Evolutionary conservation across 2,888 invertebrate genomes (phyloP).

Genomic region (Polyommatus iphigenia): DNA sequence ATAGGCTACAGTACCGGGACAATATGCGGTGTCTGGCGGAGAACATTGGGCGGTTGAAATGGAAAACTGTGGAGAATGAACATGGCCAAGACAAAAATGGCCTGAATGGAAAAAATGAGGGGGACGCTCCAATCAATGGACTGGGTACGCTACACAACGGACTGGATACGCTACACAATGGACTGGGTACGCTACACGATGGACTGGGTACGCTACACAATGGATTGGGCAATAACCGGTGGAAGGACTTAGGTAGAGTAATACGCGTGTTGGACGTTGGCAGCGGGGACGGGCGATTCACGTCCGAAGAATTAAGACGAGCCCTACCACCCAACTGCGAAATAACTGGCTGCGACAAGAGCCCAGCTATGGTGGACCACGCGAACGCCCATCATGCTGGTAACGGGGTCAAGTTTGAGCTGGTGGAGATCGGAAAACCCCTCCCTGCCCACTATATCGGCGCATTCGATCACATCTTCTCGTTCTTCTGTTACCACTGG

Average conservation of each 20-base stretch:
- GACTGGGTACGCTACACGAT: neutral
- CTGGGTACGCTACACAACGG: neutral
- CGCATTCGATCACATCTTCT: slow-evolving; percentile 13
- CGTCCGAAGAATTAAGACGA: neutral
- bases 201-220: neutral
- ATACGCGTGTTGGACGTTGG: neutral
- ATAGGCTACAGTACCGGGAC: neutral
- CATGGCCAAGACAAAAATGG: neutral
- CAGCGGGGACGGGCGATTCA: neutral
- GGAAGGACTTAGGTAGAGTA: neutral
- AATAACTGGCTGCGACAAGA: neutral
- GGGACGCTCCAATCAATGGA: neutral
- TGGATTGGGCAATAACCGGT: neutral
- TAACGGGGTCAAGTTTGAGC: neutral
- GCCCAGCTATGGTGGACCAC: neutral
- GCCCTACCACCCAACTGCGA: neutral
- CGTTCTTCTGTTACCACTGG: slow-evolving; percentile 6
- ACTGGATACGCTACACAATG: neutral
- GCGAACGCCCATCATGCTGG: neutral
- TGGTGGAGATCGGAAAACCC: neutral
- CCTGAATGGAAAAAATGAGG: neutral
- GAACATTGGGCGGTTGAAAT: neutral
- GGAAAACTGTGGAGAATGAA: neutral
- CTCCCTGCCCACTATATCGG: neutral
- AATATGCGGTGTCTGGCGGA: neutral